Percentiles rank a stretch among this genome's conserved stretches.
These are phyloP conservation scores for Tetragonula clypearis DNA, from an alignment of 1,140 invertebrate species.

Conservation along the genomic window DNA sequence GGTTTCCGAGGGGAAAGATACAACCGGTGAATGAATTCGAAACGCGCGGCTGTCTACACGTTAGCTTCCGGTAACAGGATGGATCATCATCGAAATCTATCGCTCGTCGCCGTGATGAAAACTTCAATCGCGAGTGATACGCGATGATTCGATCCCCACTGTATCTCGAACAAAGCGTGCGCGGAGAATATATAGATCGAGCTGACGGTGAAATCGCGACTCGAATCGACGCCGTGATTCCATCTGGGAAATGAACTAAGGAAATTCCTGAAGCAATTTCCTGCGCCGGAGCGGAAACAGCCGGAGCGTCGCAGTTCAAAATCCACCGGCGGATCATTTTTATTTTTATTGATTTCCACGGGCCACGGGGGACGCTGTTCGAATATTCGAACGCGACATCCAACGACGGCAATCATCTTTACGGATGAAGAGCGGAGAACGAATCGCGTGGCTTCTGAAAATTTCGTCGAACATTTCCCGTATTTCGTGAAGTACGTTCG, in stretches of 20 bases:
- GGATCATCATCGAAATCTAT: not conserved
- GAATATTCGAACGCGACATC: no score
- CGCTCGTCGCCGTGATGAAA: not conserved
- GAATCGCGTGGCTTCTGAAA: no score
- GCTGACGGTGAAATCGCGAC: not conserved
- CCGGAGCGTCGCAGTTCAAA: not conserved
- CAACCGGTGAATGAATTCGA: not conserved
- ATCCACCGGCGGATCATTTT: not conserved
- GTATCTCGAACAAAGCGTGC: not conserved
- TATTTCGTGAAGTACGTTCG: no score
- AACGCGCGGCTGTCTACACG: not conserved
- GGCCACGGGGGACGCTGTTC: no score
- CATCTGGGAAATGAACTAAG: slow-evolving; percentile 15
- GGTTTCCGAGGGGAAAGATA: not conserved
- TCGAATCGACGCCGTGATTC: slow-evolving; percentile 9
- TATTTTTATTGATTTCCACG: not conserved
- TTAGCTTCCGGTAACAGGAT: not conserved
- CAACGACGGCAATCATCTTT: not conserved
- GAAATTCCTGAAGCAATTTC: slow-evolving; percentile 30
- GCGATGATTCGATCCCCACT: no score
- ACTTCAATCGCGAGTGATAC: not conserved
- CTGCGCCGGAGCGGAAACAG: not conserved
- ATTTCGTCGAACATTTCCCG: no score
- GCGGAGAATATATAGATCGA: not conserved
- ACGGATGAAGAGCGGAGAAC: not conserved